Base-by-base conservation (phyloP, 1,140 invertebrate genomes). In the Leptopilina boulardi region DNA sequence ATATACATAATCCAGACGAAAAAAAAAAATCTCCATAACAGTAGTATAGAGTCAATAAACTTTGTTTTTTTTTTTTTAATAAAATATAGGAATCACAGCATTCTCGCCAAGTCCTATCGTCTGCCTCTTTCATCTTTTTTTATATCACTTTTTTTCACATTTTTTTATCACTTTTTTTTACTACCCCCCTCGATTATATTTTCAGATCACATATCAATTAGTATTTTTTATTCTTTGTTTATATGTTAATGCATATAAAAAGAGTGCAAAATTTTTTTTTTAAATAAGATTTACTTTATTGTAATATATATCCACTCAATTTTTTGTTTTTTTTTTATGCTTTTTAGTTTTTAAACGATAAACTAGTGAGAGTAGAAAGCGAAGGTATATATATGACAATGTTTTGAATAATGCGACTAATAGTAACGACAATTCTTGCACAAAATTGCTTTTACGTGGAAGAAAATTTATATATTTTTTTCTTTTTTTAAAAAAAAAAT, bases 51-150 rank as follows among this genome's bases (percentile, higher is more conserved):
- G 21, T 21, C 11, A 59, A 26, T 54, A 26, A 59, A 23, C 10
- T 2, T 5, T 59, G 26, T 38, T 38, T 38, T 38, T 5, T 59
- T 59, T 38, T 38, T 38, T 38, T 21, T 59, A 11, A 9, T 26
- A 59, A 23, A 23, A 59, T 23, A 30, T 59, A 59, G 23, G 11
- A 59, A 59, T 59, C 56, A 59, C 56, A 66, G 59, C 59, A 30
- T 66, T 66, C 59, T 23, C 59, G 23, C 21, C 26, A 34, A n/a
- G 59, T 30, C 23, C 56, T 59, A 59, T 59, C 42, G 15, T 44
- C 59, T 66, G 59, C 59, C 59, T 66, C 23, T 66, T 66, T 66
- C 56, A 23, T 51, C 13, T 51, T 51, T 47, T 47, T 34, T 6
- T 34, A 8, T 51, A 51, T 51, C 47, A 51, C 56, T 34, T 30